Percentiles rank a stretch among this genome's conserved stretches.
Evolutionary conservation across 2,797 vertebrate species (phyloP).

Genomic region (Neosalanx taihuensis): DNA sequence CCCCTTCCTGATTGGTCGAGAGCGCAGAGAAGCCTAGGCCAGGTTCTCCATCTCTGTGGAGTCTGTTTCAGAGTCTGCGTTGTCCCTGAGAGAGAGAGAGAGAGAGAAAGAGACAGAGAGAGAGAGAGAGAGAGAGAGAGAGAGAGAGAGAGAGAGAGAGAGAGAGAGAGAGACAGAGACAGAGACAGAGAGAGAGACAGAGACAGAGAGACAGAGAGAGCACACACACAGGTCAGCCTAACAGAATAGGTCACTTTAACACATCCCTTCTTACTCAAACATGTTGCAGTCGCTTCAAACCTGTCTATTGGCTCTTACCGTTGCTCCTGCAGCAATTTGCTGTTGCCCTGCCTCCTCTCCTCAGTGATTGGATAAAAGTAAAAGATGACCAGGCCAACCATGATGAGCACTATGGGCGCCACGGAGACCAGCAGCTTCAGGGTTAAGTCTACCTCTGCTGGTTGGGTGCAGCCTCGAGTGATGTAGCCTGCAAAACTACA

Average conservation of each 20-base stretch:
- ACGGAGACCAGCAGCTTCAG: slow-evolving; percentile 89
- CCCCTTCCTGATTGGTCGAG: slow-evolving; percentile 27
- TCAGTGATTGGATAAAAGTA: slow-evolving; percentile 90
- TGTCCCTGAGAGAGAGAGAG: slow-evolving; percentile 63
- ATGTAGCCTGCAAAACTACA: slow-evolving; percentile 90
- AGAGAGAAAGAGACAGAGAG: no score
- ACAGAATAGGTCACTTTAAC: neutral
- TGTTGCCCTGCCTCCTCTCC: slow-evolving; percentile 82
- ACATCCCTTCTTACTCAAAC: neutral
- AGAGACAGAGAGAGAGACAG: neutral
- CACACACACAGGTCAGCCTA: neutral
- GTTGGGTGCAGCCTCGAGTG: slow-evolving; percentile 85
- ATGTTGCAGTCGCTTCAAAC: neutral
- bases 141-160: no score
- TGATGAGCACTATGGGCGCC: slow-evolving; percentile 82
- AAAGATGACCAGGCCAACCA: slow-evolving; percentile 85
- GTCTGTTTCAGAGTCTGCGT: slow-evolving; percentile 80
- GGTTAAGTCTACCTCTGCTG: slow-evolving; percentile 78
- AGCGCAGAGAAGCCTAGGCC: slow-evolving; percentile 49
- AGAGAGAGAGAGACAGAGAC: neutral
- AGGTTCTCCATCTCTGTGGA: slow-evolving; percentile 77
- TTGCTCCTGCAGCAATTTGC: slow-evolving; percentile 84
- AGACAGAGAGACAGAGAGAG: neutral
- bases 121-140: neutral
- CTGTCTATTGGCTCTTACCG: slow-evolving; percentile 65